phyloP scores from a whole-genome alignment of 2,797 vertebrate genomes.

The Cichlasoma orientale region DNA sequence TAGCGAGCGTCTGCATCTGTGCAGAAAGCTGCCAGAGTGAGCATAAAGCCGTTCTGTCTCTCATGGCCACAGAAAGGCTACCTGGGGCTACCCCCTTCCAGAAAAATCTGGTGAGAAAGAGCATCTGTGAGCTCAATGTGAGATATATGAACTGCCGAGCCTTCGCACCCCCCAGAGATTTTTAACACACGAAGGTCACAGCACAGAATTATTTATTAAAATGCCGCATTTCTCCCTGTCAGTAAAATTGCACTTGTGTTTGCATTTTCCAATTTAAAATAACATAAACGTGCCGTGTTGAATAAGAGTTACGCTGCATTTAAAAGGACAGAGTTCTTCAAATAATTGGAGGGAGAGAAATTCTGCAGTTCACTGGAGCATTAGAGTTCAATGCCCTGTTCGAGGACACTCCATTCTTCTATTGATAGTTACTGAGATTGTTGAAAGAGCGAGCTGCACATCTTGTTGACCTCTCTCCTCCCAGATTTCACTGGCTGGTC shows the following conservation, averaged over 20 bases:
- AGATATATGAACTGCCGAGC: neutral
- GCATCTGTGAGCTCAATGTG: slow-evolving; percentile 12
- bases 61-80: slow-evolving; percentile 54
- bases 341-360: neutral
- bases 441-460: slow-evolving; percentile 8
- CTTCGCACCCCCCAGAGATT: neutral
- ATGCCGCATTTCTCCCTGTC: neutral
- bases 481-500: slow-evolving; percentile 7
- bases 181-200: slow-evolving; percentile 26
- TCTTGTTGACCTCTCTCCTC: slow-evolving; percentile 19
- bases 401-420: slow-evolving; percentile 18
- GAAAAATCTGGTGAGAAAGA: slow-evolving; percentile 25
- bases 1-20: slow-evolving; percentile 29
- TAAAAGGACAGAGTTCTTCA: slow-evolving; percentile 5
- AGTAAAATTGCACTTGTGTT: neutral
- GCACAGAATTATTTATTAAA: neutral
- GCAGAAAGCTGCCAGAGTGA: slow-evolving; percentile 53
- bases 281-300: neutral
- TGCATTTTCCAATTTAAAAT: neutral
- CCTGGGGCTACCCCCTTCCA: slow-evolving; percentile 35
- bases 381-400: slow-evolving; percentile 23
- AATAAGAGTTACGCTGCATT: neutral
- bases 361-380: neutral
- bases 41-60: slow-evolving; percentile 44
- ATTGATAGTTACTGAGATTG: slow-evolving; percentile 18